These are phyloP conservation scores for Odontothrips loti DNA, from an alignment of 2,888 invertebrate species.

Conservation along the genomic window DNA sequence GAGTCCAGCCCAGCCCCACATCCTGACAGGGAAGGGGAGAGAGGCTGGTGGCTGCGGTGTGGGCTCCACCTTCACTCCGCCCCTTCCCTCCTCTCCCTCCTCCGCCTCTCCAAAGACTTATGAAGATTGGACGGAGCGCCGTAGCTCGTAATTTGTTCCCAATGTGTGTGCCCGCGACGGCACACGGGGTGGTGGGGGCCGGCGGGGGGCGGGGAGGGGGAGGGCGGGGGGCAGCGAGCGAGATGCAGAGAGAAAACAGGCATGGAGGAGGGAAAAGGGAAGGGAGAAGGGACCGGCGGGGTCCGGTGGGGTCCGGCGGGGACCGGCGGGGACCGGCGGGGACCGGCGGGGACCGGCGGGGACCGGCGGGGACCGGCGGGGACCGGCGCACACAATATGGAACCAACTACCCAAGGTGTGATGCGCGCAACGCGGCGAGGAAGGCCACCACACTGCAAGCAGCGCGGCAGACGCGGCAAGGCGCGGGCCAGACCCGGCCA, in stretches of 20 bases:
- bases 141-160: conserved; percentile 26
- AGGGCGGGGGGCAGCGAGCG: neutral
- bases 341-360: no score
- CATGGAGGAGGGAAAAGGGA: neutral
- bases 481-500: neutral
- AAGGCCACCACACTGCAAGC: neutral
- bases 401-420: neutral
- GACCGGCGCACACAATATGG: neutral
- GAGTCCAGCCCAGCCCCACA: neutral
- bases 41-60: neutral
- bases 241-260: neutral
- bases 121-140: conserved; percentile 25
- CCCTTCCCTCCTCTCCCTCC: neutral
- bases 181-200: neutral
- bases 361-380: no score
- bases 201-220: neutral
- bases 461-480: neutral
- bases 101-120: conserved; percentile 24
- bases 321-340: no score
- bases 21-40: neutral
- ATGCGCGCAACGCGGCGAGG: neutral
- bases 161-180: conserved; percentile 25
- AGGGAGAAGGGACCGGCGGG: neutral
- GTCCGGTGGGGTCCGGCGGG: neutral
- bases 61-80: neutral